Conservation (phyloP, 2,113 vertebrate genomes). For the Grammomys surdaster region DNA sequence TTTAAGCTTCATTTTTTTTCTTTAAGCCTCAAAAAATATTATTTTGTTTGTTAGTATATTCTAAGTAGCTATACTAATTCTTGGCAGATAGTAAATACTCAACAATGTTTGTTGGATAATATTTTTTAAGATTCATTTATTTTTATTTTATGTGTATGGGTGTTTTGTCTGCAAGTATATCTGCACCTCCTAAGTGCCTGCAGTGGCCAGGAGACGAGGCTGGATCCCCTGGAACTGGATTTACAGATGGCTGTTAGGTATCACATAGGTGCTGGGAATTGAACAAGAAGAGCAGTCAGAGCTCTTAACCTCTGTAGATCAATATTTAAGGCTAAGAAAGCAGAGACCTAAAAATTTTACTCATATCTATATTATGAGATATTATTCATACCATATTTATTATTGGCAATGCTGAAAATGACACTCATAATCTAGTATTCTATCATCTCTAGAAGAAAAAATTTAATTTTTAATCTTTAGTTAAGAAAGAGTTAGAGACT, state of each 20-base stretch:
- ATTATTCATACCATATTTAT: not conserved
- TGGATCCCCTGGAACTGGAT: not conserved
- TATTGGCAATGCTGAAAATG: conserved; percentile 11
- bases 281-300: not conserved
- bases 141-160: not conserved
- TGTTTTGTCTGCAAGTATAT: not conserved
- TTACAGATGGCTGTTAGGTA: not conserved
- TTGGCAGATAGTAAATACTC: not conserved
- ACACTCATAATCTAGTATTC: conserved; percentile 7
- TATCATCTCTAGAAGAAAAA: conserved; percentile 13
- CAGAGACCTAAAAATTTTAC: not conserved
- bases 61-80: conserved; percentile 47
- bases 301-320: not conserved
- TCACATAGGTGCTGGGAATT: not conserved
- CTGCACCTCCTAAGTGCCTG: not conserved
- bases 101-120: not conserved
- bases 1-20: conserved; percentile 47
- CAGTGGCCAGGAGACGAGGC: not conserved
- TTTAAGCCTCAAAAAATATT: not conserved
- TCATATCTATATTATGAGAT: not conserved
- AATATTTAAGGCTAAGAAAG: conserved; percentile 59
- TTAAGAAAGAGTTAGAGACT: not conserved
- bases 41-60: conserved; percentile 44
- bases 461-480: conserved; percentile 35
- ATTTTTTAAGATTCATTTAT: not conserved